Evolutionary conservation across 2,888 invertebrate genomes (phyloP).

Genomic region (Malthinus flaveolus): DNA sequence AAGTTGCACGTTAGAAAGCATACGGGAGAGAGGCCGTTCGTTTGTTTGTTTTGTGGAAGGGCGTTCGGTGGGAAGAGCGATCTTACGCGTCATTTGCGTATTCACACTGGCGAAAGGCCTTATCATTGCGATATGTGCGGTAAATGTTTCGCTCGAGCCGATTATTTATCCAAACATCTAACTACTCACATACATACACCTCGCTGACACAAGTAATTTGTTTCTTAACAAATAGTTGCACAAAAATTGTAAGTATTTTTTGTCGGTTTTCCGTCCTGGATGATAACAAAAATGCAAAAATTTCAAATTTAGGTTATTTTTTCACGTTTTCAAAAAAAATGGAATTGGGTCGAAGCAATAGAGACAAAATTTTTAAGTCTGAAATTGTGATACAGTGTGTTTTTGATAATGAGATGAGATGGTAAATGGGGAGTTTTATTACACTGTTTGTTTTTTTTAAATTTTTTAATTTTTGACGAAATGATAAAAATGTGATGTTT

Average conservation of each 20-base stretch:
- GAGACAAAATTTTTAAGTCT: background rate
- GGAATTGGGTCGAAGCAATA: background rate
- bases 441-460: background rate
- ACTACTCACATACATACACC: slow-evolving; percentile 86
- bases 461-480: background rate
- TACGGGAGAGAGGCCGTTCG: slow-evolving; percentile 87
- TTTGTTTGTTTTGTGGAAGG: slow-evolving; percentile 85
- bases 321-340: background rate
- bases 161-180: slow-evolving; percentile 88
- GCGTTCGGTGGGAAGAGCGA: slow-evolving; percentile 90
- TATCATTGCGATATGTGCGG: slow-evolving; percentile 93
- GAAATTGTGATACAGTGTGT: background rate
- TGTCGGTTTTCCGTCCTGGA: background rate
- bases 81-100: slow-evolving; percentile 81
- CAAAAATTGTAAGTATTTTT: slow-evolving; percentile 3
- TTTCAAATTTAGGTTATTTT: background rate
- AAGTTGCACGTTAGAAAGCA: slow-evolving; percentile 87
- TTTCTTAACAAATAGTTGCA: background rate
- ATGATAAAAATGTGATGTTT: background rate
- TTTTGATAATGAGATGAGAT: no score
- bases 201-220: slow-evolving; percentile 48
- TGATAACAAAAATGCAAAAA: slow-evolving; percentile 1
- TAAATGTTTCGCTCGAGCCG: slow-evolving; percentile 88
- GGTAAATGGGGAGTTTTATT: no score
- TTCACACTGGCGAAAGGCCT: slow-evolving; percentile 87